Percentiles rank a stretch among this genome's conserved stretches.
These are phyloP conservation scores for Todiramphus saurophagus DNA, from an alignment of 2,113 vertebrate genomes.

Conservation along the genomic window DNA sequence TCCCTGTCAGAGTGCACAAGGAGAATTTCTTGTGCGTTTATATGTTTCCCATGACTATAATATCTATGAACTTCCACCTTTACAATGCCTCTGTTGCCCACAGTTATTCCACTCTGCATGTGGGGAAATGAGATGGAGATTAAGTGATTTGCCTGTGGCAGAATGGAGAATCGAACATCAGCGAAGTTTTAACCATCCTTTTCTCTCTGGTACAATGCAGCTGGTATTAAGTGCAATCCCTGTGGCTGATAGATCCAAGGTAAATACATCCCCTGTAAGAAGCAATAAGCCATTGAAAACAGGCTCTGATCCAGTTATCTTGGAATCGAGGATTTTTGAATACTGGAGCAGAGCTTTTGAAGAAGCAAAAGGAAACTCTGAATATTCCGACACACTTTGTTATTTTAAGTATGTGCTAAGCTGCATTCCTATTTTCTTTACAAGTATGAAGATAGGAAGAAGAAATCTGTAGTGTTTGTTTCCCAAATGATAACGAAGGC, in stretches of 20 bases:
- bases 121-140: slow-evolving; percentile 33
- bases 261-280: background rate
- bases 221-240: slow-evolving; percentile 13
- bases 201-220: background rate
- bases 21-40: background rate
- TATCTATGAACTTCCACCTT: background rate
- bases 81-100: background rate
- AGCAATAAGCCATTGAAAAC: background rate
- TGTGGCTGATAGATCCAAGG: background rate
- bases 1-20: background rate
- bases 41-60: background rate
- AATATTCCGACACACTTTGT: slow-evolving; percentile 19
- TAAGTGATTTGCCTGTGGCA: background rate
- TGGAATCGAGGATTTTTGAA: background rate
- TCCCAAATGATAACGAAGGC: background rate
- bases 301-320: background rate
- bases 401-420: slow-evolving; percentile 25
- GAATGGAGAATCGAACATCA: background rate
- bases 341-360: background rate
- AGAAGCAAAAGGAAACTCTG: background rate
- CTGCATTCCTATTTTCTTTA: background rate
- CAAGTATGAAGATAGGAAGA: background rate
- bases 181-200: slow-evolving; percentile 6
- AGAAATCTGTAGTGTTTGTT: background rate
- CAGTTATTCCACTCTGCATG: background rate